A percentile compares a stretch with the other conserved stretches of the same genome.
Evolutionary conservation across 1,140 invertebrate species (phyloP).

Genomic region (Camponotus pennsylvanicus): DNA sequence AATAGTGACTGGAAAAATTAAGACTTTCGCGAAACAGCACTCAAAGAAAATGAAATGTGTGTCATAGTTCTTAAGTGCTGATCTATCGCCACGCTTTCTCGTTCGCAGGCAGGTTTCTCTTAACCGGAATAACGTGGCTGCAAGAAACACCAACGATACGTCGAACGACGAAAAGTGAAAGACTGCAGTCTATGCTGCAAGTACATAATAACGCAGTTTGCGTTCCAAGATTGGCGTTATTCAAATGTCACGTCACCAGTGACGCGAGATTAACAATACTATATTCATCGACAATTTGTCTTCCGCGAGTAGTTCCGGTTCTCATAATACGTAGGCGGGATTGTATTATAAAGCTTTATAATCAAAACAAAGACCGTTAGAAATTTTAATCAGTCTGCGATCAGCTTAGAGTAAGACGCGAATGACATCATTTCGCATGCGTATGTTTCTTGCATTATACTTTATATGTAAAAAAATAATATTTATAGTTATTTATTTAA

Average conservation of each 20-base stretch:
- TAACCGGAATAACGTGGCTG: not conserved
- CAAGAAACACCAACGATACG: conserved; percentile 11
- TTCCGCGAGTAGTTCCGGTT: not conserved
- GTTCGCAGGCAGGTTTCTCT: conserved; percentile 23
- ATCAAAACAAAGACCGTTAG: not conserved
- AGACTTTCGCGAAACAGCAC: not conserved
- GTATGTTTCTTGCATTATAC: not conserved
- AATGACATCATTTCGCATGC: not conserved
- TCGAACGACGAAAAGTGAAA: conserved; percentile 46
- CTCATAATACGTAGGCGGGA: not conserved
- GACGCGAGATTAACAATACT: conserved; percentile 31
- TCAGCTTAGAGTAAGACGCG: not conserved
- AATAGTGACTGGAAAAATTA: not conserved
- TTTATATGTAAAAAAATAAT: too few relatives aligned
- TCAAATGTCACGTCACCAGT: not conserved
- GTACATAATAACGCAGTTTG: not conserved
- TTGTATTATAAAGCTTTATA: not conserved
- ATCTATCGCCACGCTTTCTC: conserved; percentile 26
- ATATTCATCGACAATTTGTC: conserved; percentile 27
- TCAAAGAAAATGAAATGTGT: not conserved
- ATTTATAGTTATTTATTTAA: not conserved
- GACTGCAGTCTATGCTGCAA: conserved; percentile 25
- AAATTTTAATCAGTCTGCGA: not conserved
- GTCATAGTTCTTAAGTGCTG: not conserved
- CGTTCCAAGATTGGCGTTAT: not conserved